A percentile compares a stretch with the other conserved stretches of the same genome.
Evolutionary conservation across 64 coral and sea anemone genomes (phyloP).

Genomic region (Montipora sp.): DNA sequence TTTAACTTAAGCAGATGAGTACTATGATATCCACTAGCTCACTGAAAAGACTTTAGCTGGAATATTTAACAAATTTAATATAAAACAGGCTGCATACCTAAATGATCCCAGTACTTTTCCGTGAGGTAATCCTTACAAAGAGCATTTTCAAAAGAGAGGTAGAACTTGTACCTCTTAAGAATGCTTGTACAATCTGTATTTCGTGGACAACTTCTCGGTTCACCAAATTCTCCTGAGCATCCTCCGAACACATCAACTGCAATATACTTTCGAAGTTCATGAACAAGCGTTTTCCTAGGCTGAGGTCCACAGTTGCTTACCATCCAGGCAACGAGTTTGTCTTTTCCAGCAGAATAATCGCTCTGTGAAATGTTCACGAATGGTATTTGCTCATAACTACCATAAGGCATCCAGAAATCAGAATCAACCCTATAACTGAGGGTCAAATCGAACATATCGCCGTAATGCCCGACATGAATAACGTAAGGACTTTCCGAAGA

Average conservation of each 20-base stretch:
- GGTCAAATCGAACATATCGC: background rate
- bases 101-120: conserved; percentile 6
- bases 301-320: background rate
- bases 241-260: background rate
- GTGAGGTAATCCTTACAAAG: background rate
- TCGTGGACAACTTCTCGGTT: background rate
- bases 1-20: too few species aligned
- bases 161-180: background rate
- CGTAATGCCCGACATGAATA: background rate
- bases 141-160: conserved; percentile 1
- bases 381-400: background rate
- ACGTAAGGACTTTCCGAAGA: background rate
- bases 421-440: background rate
- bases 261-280: background rate
- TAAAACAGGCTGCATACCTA: background rate
- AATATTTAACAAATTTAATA: too few species aligned
- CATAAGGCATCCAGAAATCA: conserved; percentile 3
- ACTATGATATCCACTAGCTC: too few species aligned
- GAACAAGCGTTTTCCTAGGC: background rate
- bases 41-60: too few species aligned
- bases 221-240: background rate
- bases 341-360: background rate
- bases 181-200: background rate
- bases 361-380: background rate
- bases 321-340: background rate